Percentiles rank a stretch among this genome's conserved stretches.
Conservation (phyloP, 2,888 invertebrate genomes). For the Esperia sulphurella region DNA sequence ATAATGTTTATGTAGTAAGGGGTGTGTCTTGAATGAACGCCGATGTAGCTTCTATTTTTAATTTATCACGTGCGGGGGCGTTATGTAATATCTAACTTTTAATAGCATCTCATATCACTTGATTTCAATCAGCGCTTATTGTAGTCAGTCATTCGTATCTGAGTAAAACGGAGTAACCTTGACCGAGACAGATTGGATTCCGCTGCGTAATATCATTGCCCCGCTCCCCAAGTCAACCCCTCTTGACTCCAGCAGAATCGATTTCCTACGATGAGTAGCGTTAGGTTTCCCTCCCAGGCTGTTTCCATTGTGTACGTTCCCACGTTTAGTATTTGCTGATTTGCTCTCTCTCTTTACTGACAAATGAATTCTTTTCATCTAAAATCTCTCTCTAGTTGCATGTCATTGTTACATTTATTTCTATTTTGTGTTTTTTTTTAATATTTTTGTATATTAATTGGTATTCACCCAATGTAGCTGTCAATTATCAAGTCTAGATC, state of each 20-base stretch:
- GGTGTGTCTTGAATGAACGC: background rate
- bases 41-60: background rate
- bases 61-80: background rate
- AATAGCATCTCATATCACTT: background rate
- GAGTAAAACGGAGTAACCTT: conserved; percentile 55
- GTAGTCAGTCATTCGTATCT: conserved; percentile 40
- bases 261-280: conserved; percentile 27
- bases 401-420: too few species aligned
- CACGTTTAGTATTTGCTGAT: too few species aligned
- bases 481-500: too few species aligned
- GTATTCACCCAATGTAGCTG: too few species aligned
- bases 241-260: conserved; percentile 41
- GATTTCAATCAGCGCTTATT: conserved; percentile 24
- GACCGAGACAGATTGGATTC: conserved; percentile 52
- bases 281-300: background rate
- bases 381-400: too few species aligned
- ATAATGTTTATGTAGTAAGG: background rate
- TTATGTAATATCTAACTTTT: background rate
- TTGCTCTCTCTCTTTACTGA: background rate
- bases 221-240: conserved; percentile 26
- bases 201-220: conserved; percentile 36
- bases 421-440: too few species aligned
- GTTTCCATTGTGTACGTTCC: too few species aligned
- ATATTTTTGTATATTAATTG: too few species aligned
- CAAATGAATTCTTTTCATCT: too few species aligned